Evolutionary conservation across 2,888 invertebrate genomes (phyloP).

Genomic region (Palloptera scutellata): DNA sequence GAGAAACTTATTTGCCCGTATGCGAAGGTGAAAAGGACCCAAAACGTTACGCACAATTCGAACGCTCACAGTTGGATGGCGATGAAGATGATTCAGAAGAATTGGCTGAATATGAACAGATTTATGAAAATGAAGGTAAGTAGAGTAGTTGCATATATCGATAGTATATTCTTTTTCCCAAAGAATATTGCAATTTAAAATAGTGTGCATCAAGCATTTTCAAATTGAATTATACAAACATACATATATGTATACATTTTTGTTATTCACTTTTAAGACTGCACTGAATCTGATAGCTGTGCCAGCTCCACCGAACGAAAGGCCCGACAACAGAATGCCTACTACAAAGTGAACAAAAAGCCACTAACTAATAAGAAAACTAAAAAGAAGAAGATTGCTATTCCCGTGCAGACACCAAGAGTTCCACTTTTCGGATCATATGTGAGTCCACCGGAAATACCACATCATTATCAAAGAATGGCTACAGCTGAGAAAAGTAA

Average conservation of each 20-base stretch:
- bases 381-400: conserved; percentile 77
- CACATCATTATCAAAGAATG: conserved; percentile 66
- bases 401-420: conserved; percentile 86
- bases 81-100: conserved; percentile 75
- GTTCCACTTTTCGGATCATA: conserved; percentile 77
- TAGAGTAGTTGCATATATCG: conserved; percentile 44
- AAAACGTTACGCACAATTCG: conserved; percentile 65
- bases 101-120: conserved; percentile 77
- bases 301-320: conserved; percentile 67
- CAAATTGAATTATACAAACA: too few species aligned
- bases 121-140: conserved; percentile 71
- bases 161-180: neutral
- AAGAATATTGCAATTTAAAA: neutral
- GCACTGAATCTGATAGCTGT: conserved; percentile 91
- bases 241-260: too few species aligned
- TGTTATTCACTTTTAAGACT: conserved; percentile 51
- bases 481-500: conserved; percentile 60
- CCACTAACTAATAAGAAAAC: conserved; percentile 76
- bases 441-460: conserved; percentile 73
- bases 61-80: conserved; percentile 78
- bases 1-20: conserved; percentile 53
- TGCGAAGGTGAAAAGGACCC: conserved; percentile 56
- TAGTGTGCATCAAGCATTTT: too few species aligned
- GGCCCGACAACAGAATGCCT: conserved; percentile 69
- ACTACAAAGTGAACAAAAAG: conserved; percentile 74